Evolutionary conservation across 2,797 vertebrate species (phyloP), one percentile per base, ranked within the genome.

Genomic region (Manis javanica): DNA sequence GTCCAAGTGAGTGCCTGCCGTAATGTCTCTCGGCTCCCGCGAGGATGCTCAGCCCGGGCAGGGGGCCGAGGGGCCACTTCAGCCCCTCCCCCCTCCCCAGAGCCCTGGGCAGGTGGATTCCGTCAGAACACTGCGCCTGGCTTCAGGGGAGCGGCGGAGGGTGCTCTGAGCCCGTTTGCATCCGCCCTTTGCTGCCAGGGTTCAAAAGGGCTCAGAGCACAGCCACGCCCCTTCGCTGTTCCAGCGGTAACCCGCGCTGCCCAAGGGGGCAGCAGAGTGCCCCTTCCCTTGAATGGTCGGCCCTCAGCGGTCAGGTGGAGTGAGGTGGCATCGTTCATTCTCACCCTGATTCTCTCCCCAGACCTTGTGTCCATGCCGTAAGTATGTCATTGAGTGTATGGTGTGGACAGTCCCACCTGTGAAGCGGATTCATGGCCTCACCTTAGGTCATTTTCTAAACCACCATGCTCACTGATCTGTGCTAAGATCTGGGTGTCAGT

Each of bases 1-100:
- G 98, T 99, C 99, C 98, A 99, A 99, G 99, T 99, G 98, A 99
- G 99, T 99, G 98, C 98, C 98, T 99, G 98, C 98, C 98, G 31
- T 99, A 99, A 99, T 99, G 99, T 99, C 98, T 98, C 99, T 99
- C 94, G 98, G 99, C 98, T 98, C 98, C 97, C 96, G 95, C 91
- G 94, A 98, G 98, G 98, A 94, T 0, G 81, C 98, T 97, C 59
- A 37, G 98, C 96, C 97, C 63, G 97, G 98, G 98, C 81, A 82
- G 92, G 96, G 97, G 90, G 97, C 91, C 0, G 96, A 97, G 97
- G 97, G 97, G 91, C 97, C 96, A 87, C 92, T 97, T 97, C 88
- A 96, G 96, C 64, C 96, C 96, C 90, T 97, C 97, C 97, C 26
- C 87, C 75, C 97, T 97, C 86, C 96, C 97, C 96, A 94, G 95